Evolutionary conservation across 1,140 invertebrate species (phyloP).

Genomic region (Ceratina calcarata): DNA sequence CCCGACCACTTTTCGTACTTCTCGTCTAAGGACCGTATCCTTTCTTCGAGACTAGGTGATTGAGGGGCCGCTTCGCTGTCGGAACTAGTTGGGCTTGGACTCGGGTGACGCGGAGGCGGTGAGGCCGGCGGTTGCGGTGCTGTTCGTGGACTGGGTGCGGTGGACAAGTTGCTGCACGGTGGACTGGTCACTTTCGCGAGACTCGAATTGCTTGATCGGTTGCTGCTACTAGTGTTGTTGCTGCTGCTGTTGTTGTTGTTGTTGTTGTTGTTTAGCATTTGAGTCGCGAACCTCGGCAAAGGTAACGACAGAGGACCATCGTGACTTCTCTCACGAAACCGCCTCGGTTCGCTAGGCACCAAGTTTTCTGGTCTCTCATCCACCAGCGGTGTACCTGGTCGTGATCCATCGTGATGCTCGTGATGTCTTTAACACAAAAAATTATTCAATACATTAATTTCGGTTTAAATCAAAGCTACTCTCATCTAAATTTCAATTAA

Average conservation of each 20-base stretch:
- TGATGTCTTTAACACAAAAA: conserved; percentile 71
- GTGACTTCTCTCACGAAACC: conserved; percentile 83
- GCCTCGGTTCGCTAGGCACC: conserved; percentile 86
- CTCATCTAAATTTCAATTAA: too few species aligned
- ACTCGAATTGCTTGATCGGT: conserved; percentile 53
- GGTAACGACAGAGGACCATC: conserved; percentile 89
- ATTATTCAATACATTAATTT: conserved; percentile 7
- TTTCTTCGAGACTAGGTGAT: conserved; percentile 90
- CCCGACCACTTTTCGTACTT: conserved; percentile 95
- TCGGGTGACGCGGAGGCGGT: conserved; percentile 82
- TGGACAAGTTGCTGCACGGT: conserved; percentile 66
- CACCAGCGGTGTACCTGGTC: conserved; percentile 91
- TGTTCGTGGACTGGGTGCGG: conserved; percentile 74
- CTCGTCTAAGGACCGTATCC: conserved; percentile 93
- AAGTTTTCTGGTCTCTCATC: conserved; percentile 90
- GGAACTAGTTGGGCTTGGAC: conserved; percentile 83
- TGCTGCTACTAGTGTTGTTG: conserved; percentile 57
- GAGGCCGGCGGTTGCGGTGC: conserved; percentile 82
- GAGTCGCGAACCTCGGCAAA: conserved; percentile 91
- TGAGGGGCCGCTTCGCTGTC: conserved; percentile 81
- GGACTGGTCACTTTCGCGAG: conserved; percentile 74
- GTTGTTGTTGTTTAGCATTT: conserved; percentile 82
- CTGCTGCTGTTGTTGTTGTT: conserved; percentile 75
- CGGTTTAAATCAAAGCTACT: too few species aligned
- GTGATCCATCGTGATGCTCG: conserved; percentile 83